Evolutionary conservation across 2,888 invertebrate species (phyloP).

Genomic region (Liposcelis brunnea): DNA sequence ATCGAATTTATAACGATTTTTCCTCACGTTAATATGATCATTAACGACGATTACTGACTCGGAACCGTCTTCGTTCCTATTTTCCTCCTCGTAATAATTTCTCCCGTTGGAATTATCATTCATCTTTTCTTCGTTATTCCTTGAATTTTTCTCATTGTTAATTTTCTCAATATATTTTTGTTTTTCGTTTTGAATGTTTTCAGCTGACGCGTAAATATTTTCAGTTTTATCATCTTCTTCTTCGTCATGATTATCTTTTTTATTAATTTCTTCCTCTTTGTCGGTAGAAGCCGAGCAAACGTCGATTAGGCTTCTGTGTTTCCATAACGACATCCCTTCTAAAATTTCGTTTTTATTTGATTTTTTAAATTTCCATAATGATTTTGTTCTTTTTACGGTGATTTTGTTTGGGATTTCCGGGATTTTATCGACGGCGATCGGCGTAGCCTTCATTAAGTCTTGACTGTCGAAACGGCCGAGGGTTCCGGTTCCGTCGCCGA

Average conservation of each 20-base stretch:
- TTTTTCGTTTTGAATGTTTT: constrained; percentile 14
- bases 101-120: constrained; percentile 13
- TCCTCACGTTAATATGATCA: constrained; percentile 35
- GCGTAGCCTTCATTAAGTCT: constrained; percentile 4
- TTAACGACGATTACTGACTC: constrained; percentile 63
- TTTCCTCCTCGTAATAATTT: too few relatives aligned
- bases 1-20: too few relatives aligned
- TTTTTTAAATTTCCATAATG: constrained; percentile 59
- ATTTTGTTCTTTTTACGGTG: constrained; percentile 60
- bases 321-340: constrained; percentile 77
- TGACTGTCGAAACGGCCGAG: constrained; percentile 4
- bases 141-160: constrained; percentile 25
- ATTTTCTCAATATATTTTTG: constrained; percentile 24
- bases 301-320: constrained; percentile 66
- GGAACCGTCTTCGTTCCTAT: constrained; percentile 28
- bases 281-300: constrained; percentile 23
- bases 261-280: constrained; percentile 30
- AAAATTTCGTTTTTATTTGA: constrained; percentile 55
- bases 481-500: background rate
- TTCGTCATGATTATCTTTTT: constrained; percentile 37
- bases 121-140: constrained; percentile 24
- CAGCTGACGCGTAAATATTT: constrained; percentile 9
- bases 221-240: constrained; percentile 24
- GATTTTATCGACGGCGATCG: constrained; percentile 3
- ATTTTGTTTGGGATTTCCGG: constrained; percentile 23